These are phyloP conservation scores for Balanococcus diminutus DNA, from an alignment of 2,888 invertebrate genomes.

Conservation along the genomic window DNA sequence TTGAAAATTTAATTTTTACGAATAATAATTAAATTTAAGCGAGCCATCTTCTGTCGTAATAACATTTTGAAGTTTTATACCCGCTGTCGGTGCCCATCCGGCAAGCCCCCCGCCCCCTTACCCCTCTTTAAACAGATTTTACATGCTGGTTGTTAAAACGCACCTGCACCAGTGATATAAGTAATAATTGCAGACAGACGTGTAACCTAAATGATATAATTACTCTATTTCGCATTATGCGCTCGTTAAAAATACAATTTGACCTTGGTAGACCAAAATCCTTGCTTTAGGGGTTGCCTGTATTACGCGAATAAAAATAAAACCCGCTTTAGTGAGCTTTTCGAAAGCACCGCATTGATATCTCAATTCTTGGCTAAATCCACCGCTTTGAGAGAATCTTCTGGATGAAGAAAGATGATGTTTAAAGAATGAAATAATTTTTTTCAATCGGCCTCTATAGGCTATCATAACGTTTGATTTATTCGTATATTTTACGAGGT, in stretches of 20 bases:
- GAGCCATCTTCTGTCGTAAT: slow-evolving; percentile 4
- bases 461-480: neutral
- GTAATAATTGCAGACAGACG: neutral
- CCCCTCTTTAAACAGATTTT: neutral
- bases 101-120: too few species aligned
- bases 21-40: slow-evolving; percentile 26
- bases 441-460: neutral
- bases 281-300: neutral
- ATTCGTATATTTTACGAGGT: neutral
- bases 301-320: neutral
- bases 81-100: neutral
- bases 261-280: neutral
- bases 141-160: neutral
- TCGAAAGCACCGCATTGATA: neutral
- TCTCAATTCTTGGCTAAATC: too few species aligned
- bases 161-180: slow-evolving; percentile 8
- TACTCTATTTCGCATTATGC: neutral
- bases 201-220: neutral
- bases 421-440: neutral
- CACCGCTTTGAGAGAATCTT: neutral
- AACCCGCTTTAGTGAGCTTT: neutral
- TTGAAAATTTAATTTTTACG: slow-evolving; percentile 26
- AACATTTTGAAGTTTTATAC: neutral
- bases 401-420: neutral
- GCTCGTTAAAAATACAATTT: neutral